Evolutionary conservation across 2,888 invertebrate genomes (phyloP).

Genomic region (Exephanes ischioxanthus): DNA sequence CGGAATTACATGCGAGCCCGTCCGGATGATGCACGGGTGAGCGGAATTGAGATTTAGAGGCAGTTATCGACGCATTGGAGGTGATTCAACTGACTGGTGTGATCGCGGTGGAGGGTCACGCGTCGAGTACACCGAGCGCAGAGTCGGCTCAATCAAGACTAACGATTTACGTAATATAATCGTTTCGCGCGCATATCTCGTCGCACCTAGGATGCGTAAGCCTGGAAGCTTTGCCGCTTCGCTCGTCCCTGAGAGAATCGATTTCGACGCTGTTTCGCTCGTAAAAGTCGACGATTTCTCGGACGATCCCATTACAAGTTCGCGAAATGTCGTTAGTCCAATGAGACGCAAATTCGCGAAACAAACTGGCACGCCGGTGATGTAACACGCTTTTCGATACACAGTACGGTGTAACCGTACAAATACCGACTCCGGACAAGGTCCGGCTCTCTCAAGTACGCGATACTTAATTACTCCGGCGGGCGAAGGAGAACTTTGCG

Average conservation of each 20-base stretch:
- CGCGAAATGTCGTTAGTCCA: slow-evolving; percentile 32
- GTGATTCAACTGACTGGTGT: slow-evolving; percentile 33
- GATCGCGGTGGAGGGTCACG: slow-evolving; percentile 78
- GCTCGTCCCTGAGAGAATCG: slow-evolving; percentile 29
- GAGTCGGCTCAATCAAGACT: slow-evolving; percentile 76
- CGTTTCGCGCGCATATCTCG: slow-evolving; percentile 72
- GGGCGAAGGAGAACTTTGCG: not conserved
- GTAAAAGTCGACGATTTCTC: slow-evolving; percentile 20
- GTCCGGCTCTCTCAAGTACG: not conserved
- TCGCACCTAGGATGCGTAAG: slow-evolving; percentile 25
- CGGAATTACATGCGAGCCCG: slow-evolving; percentile 17
- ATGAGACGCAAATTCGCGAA: slow-evolving; percentile 9
- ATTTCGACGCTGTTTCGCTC: not conserved
- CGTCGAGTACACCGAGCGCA: slow-evolving; percentile 62
- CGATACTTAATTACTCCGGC: not conserved
- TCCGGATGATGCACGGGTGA: slow-evolving; percentile 39
- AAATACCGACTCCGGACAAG: slow-evolving; percentile 2
- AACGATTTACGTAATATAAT: slow-evolving; percentile 81
- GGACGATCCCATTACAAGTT: slow-evolving; percentile 40
- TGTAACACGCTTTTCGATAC: not conserved
- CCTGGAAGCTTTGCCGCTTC: not conserved
- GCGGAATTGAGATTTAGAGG: slow-evolving; percentile 76
- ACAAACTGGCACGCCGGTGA: not conserved
- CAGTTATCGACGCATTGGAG: slow-evolving; percentile 73
- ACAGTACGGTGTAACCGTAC: not conserved